These are phyloP conservation scores for Synodontis membranacea DNA, from an alignment of 2,113 vertebrate genomes.

Conservation along the genomic window DNA sequence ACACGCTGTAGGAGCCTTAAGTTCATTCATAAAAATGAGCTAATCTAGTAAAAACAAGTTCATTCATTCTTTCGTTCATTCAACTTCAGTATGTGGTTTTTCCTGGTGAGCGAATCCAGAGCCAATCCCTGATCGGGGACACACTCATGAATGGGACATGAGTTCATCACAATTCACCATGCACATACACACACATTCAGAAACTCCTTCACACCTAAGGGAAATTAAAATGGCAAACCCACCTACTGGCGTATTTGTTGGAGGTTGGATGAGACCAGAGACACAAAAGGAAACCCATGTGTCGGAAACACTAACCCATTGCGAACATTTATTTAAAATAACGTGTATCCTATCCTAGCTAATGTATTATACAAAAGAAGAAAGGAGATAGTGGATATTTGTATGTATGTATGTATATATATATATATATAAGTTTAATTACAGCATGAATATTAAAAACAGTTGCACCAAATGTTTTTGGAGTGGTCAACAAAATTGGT, in stretches of 20 bases:
- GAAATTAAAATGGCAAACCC: background rate
- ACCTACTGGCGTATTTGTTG: too few species aligned
- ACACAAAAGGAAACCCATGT: too few species aligned
- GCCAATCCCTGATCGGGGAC: background rate
- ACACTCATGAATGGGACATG: background rate
- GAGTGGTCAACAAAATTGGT: slow-evolving; percentile 14
- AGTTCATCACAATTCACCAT: background rate
- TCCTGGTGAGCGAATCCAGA: background rate
- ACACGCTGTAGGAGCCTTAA: background rate
- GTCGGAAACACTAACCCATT: too few species aligned
- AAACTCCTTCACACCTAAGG: background rate
- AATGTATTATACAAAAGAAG: background rate
- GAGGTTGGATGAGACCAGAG: too few species aligned
- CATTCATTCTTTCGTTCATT: background rate
- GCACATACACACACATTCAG: background rate
- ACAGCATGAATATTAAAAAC: slow-evolving; percentile 16
- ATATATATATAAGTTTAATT: slow-evolving; percentile 27
- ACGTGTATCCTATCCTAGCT: background rate
- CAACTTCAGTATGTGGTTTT: background rate
- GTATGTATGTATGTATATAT: background rate
- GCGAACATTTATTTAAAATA: background rate
- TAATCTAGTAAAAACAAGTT: slow-evolving; percentile 1
- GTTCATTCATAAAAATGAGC: background rate
- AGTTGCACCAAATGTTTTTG: background rate
- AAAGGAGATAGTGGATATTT: background rate